Conservation (phyloP, 1,140 invertebrate genomes). For the Eulimnadia texana region DNA sequence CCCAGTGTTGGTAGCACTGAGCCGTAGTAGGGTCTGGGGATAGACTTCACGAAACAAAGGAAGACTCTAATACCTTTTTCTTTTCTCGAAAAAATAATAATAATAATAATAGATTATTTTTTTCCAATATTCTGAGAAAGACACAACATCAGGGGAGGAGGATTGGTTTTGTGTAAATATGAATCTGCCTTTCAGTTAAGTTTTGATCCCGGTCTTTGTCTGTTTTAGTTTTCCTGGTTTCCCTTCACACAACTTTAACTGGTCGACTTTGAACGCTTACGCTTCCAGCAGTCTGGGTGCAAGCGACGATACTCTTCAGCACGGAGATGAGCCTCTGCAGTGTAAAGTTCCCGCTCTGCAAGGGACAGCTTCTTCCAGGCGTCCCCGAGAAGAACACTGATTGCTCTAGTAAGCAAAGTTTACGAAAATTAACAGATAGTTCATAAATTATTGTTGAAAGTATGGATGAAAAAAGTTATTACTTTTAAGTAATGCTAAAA, state of each 20-base stretch:
- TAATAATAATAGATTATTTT: too few relatives aligned
- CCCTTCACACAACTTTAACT: conserved; percentile 16
- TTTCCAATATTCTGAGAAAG: background rate
- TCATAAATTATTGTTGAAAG: background rate
- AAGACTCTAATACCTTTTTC: too few relatives aligned
- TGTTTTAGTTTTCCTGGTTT: background rate
- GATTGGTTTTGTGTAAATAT: background rate
- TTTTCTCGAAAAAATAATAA: too few relatives aligned
- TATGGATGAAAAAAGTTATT: conserved; percentile 3
- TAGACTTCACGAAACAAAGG: too few relatives aligned
- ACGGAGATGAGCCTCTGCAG: conserved; percentile 31
- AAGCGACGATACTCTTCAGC: conserved; percentile 37
- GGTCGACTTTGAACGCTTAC: conserved; percentile 32
- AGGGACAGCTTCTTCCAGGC: conserved; percentile 34
- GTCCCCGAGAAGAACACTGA: conserved; percentile 39
- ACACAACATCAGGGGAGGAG: background rate
- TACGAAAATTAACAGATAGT: conserved; percentile 14
- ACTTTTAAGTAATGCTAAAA: too few relatives aligned
- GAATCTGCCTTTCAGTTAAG: too few relatives aligned
- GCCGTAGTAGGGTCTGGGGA: too few relatives aligned
- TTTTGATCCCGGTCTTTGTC: background rate
- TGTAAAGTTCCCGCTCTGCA: conserved; percentile 31
- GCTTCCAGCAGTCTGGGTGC: conserved; percentile 43
- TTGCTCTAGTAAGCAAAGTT: conserved; percentile 35
- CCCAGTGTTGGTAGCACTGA: too few relatives aligned